Conservation (phyloP, 2,888 invertebrate species). For the Altica lythri region DNA sequence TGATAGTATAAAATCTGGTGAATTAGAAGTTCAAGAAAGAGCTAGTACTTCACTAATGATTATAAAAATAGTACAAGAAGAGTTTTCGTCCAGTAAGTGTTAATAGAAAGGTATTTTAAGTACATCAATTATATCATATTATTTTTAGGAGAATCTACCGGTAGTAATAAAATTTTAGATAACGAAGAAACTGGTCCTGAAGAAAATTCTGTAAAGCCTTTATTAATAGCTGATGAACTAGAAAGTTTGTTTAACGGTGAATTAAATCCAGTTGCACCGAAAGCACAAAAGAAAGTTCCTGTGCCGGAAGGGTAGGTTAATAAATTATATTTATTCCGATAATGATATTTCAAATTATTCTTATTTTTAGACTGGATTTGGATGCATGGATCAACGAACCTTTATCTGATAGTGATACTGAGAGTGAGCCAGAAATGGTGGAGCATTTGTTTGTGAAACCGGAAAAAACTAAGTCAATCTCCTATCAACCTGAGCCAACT, state of each 20-base stretch:
- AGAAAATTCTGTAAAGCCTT: constrained; percentile 48
- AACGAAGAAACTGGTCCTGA: constrained; percentile 39
- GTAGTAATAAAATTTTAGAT: constrained; percentile 53
- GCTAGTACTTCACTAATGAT: constrained; percentile 85
- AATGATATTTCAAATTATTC: no score
- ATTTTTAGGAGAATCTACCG: constrained; percentile 36
- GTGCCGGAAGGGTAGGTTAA: constrained; percentile 87
- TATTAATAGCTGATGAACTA: constrained; percentile 67
- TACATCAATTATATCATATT: no score
- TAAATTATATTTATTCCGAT: no score
- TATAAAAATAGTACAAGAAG: constrained; percentile 70
- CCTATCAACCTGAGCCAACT: constrained; percentile 67
- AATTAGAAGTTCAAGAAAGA: constrained; percentile 97
- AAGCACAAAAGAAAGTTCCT: constrained; percentile 98
- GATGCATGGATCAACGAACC: constrained; percentile 93
- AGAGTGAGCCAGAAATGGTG: constrained; percentile 49
- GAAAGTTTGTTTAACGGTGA: constrained; percentile 86
- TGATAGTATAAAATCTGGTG: constrained; percentile 88
- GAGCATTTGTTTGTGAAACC: constrained; percentile 60
- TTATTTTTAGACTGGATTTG: constrained; percentile 72
- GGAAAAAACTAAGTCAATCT: constrained; percentile 54
- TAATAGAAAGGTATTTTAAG: no score
- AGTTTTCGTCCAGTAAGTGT: constrained; percentile 50
- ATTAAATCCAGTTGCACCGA: constrained; percentile 96
- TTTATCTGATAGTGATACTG: constrained; percentile 62